phyloP scores from a whole-genome alignment of 2,888 invertebrate species.

The Pachydiplax longipennis region DNA sequence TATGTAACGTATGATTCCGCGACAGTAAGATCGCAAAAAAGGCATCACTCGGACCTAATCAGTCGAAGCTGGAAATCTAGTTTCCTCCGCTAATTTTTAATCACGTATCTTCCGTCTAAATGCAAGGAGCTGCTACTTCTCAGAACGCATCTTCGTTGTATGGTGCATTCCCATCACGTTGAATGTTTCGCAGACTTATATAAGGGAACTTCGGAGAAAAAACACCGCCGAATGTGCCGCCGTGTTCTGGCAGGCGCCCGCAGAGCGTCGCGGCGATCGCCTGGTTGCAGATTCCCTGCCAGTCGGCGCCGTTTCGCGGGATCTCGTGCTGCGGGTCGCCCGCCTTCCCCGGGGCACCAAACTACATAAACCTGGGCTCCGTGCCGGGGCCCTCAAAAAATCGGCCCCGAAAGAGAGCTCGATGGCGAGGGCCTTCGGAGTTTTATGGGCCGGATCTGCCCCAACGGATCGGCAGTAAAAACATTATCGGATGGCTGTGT shows the following conservation, averaged over 20 bases:
- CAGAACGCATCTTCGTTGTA: neutral
- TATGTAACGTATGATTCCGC: no score
- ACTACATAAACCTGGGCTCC: neutral
- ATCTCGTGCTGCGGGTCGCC: conserved; percentile 2
- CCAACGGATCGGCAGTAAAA: conserved; percentile 19
- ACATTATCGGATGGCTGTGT: conserved; percentile 3
- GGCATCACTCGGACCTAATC: no score
- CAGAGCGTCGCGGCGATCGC: conserved; percentile 34
- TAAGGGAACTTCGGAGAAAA: neutral
- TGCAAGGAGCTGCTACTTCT: neutral
- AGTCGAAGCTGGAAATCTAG: no score
- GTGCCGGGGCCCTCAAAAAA: neutral
- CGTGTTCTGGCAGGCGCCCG: conserved; percentile 23
- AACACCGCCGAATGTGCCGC: neutral
- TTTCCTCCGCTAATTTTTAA: neutral
- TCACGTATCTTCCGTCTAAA: neutral
- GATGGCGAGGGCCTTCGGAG: neutral
- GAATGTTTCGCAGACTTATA: neutral
- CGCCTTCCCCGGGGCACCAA: neutral
- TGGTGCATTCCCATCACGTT: neutral
- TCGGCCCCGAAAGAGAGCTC: neutral
- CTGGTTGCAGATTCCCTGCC: neutral
- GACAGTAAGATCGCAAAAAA: no score
- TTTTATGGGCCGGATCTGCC: conserved; percentile 7
- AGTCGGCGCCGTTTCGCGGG: neutral